These are phyloP conservation scores for Erethizon dorsatum DNA, from an alignment of 2,797 vertebrate species.

Conservation along the genomic window DNA sequence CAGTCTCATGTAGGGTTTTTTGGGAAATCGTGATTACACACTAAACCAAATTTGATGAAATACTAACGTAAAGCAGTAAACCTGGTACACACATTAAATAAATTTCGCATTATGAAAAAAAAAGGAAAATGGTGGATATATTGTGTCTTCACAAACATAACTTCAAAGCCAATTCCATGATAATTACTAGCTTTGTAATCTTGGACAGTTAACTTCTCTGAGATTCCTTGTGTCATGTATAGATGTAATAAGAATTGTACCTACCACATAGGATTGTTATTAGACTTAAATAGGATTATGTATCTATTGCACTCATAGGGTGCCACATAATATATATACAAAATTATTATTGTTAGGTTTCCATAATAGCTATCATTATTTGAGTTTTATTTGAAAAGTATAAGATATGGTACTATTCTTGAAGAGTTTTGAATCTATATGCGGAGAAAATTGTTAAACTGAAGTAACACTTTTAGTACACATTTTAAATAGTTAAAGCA, in stretches of 20 bases:
- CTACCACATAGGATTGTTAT: background rate
- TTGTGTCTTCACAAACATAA: background rate
- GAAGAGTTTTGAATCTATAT: background rate
- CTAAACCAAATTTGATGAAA: background rate
- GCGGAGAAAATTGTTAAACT: constrained; percentile 12
- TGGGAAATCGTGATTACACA: background rate
- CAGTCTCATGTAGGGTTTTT: background rate
- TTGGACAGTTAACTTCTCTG: constrained; percentile 10
- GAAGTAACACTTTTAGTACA: background rate
- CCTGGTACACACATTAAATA: background rate
- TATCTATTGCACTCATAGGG: background rate
- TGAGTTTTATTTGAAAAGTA: background rate
- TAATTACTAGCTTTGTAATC: background rate
- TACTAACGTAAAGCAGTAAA: constrained; percentile 20
- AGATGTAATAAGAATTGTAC: background rate
- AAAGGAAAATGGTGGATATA: background rate
- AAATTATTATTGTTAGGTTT: background rate
- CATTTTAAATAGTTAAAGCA: constrained; percentile 12
- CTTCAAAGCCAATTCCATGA: background rate
- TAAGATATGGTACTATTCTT: background rate
- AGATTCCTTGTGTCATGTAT: background rate
- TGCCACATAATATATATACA: background rate
- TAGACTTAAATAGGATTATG: background rate
- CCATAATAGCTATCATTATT: background rate
- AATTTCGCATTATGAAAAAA: background rate